Conservation (phyloP, 2,888 invertebrate species). For the Hipparchia semele region DNA sequence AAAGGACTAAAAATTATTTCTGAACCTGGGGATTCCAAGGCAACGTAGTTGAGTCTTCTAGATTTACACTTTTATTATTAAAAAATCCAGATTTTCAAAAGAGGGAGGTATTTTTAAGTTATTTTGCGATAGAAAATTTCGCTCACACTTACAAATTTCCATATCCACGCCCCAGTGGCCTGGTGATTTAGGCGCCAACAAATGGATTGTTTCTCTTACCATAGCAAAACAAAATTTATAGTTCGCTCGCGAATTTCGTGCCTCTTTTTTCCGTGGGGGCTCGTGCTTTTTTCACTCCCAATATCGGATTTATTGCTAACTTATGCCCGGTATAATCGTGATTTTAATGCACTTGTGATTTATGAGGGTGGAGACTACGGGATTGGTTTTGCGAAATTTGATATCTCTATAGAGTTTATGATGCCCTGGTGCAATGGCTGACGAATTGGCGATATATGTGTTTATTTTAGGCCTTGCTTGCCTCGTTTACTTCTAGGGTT, state of each 20-base stretch:
- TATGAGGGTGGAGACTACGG: conserved; percentile 64
- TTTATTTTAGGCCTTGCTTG: not conserved
- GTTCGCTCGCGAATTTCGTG: conserved; percentile 56
- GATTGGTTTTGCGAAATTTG: conserved; percentile 79
- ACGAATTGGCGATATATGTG: conserved; percentile 17
- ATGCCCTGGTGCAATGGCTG: conserved; percentile 59
- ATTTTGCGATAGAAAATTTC: conserved; percentile 3
- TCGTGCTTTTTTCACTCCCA: conserved; percentile 57
- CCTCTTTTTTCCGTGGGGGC: conserved; percentile 48
- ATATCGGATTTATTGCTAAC: conserved; percentile 77
- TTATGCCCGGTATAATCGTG: conserved; percentile 79
- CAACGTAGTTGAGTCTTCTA: too few relatives aligned
- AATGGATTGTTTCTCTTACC: conserved; percentile 71
- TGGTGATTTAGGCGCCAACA: conserved; percentile 73
- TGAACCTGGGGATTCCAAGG: too few relatives aligned
- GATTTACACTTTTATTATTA: too few relatives aligned
- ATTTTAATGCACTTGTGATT: conserved; percentile 79
- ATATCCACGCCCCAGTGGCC: conserved; percentile 64
- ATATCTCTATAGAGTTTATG: conserved; percentile 79
- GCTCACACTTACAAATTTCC: conserved; percentile 54
- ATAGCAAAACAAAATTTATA: conserved; percentile 55
- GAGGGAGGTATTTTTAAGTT: not conserved
- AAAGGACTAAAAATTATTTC: too few relatives aligned
- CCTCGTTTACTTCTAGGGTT: too few relatives aligned
- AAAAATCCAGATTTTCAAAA: not conserved